Percentiles rank a stretch among this genome's conserved stretches.
phyloP scores from a whole-genome alignment of 2,113 vertebrate species.

The Ornithorhynchus anatinus region DNA sequence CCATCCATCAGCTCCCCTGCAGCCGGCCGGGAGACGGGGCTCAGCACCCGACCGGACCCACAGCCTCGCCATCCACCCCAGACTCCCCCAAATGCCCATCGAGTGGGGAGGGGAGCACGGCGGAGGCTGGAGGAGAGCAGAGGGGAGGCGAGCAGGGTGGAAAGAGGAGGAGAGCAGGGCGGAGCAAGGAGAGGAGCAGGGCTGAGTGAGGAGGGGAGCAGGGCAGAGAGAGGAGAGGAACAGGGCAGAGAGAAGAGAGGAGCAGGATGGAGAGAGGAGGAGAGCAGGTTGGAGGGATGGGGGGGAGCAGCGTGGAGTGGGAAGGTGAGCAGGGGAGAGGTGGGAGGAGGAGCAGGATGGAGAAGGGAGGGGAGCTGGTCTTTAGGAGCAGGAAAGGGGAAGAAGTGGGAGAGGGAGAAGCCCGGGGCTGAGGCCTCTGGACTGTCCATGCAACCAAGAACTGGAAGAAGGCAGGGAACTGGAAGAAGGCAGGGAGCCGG shows the following conservation, averaged over 20 bases:
- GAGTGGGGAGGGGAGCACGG: too few species aligned
- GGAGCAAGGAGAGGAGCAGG: neutral
- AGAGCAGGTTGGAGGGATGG: neutral
- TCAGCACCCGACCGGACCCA: conserved; percentile 50
- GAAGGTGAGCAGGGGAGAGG: neutral
- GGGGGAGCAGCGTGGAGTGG: neutral
- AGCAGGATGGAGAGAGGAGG: neutral
- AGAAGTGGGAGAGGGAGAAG: too few species aligned
- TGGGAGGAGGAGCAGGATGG: too few species aligned
- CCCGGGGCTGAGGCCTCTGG: too few species aligned
- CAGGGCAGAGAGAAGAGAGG: neutral
- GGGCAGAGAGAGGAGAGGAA: neutral
- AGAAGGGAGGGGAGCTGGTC: too few species aligned
- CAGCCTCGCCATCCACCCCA: neutral
- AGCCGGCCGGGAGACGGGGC: conserved; percentile 51
- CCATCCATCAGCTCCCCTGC: conserved; percentile 98
- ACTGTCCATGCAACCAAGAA: too few species aligned
- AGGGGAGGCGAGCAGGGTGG: neutral
- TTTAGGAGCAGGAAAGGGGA: too few species aligned
- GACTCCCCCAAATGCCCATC: too few species aligned
- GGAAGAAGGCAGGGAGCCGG: neutral
- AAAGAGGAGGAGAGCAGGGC: neutral
- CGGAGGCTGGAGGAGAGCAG: too few species aligned
- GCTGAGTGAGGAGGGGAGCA: too few species aligned
- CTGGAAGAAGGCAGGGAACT: neutral